phyloP scores from a whole-genome alignment of 2,113 vertebrate species.

The Onychostruthus taczanowskii region DNA sequence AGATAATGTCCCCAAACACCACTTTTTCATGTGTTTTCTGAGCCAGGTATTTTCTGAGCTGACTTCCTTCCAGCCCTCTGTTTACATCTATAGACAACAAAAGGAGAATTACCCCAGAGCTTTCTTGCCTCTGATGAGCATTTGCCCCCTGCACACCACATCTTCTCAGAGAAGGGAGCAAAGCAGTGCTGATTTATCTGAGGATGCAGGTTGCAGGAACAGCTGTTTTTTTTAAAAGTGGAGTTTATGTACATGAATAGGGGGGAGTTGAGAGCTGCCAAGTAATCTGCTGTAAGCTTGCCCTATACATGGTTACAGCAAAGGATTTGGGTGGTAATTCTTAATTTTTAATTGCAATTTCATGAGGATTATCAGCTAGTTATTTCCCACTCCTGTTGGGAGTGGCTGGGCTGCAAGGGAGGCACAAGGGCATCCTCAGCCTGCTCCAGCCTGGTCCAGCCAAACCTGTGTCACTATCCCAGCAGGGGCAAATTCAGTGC shows the following conservation, averaged over 20 bases:
- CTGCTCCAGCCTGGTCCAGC: not conserved
- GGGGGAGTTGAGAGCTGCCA: not conserved
- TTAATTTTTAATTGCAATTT: constrained; percentile 14
- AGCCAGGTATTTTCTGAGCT: not conserved
- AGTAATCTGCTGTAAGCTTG: not conserved
- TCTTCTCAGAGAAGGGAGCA: not conserved
- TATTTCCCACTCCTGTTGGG: not conserved
- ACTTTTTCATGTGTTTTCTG: not conserved
- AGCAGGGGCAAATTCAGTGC: fast-evolving
- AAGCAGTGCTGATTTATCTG: not conserved
- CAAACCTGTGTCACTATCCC: fast-evolving
- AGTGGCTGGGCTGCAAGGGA: not conserved
- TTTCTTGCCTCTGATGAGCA: not conserved
- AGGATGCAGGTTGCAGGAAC: not conserved
- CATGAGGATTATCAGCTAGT: constrained; percentile 3
- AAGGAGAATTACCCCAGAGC: not conserved
- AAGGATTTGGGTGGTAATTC: not conserved
- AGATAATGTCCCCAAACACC: not conserved
- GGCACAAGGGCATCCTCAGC: not conserved
- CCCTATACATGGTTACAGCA: not conserved
- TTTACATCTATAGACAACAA: not conserved
- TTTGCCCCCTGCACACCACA: fast-evolving
- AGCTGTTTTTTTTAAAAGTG: not conserved
- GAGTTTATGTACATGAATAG: not conserved
- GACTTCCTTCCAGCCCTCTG: not conserved